Conservation (phyloP, 2,888 invertebrate genomes). For the Cecidostiba fungosa region DNA sequence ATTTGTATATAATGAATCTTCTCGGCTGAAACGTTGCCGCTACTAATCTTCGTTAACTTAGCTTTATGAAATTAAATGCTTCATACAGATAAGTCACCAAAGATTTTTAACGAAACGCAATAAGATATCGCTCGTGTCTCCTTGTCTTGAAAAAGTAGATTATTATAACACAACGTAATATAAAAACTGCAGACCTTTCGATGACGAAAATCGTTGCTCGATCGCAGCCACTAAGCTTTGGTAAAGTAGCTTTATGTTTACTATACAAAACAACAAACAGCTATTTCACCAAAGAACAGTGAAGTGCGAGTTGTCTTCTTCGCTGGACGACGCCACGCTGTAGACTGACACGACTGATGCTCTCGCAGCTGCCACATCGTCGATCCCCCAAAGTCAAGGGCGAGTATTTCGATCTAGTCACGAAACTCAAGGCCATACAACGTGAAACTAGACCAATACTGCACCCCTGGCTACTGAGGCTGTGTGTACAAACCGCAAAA, state of each 20-base stretch:
- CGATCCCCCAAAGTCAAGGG: slow-evolving; percentile 26
- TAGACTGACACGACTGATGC: neutral
- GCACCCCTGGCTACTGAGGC: neutral
- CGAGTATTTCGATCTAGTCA: slow-evolving; percentile 59
- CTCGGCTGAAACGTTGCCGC: neutral
- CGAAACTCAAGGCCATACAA: neutral
- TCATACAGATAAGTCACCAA: slow-evolving; percentile 52
- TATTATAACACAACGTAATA: too few species aligned
- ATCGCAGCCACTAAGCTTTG: slow-evolving; percentile 14
- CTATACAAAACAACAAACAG: slow-evolving; percentile 43
- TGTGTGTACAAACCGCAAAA: neutral
- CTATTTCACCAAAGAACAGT: slow-evolving; percentile 58
- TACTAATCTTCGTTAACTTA: slow-evolving; percentile 39
- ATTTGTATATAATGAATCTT: too few species aligned
- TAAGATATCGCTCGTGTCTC: neutral
- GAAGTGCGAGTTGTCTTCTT: neutral
- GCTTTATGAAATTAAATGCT: slow-evolving; percentile 34
- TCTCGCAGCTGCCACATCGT: neutral
- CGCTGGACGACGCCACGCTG: neutral
- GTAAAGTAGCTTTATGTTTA: slow-evolving; percentile 47
- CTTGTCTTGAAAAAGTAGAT: neutral
- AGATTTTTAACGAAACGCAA: neutral
- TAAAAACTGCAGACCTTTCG: too few species aligned
- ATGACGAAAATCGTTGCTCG: neutral
- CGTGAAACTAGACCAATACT: slow-evolving; percentile 52